Conservation (phyloP, 2,113 vertebrate species). For the Mustelus asterias region DNA sequence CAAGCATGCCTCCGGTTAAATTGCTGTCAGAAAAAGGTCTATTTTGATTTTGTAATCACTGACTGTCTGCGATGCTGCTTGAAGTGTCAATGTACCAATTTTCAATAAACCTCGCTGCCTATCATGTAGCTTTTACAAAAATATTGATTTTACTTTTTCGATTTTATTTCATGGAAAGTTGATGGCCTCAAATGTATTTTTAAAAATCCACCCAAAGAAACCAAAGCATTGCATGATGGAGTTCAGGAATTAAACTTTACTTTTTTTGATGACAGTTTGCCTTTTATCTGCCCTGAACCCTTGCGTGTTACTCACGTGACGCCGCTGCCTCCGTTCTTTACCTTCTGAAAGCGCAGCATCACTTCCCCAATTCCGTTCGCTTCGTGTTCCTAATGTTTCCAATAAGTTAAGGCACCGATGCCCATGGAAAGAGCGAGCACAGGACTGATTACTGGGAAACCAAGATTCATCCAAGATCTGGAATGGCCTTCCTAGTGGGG, state of each 20-base stretch:
- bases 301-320: background rate
- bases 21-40: background rate
- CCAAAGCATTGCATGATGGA: background rate
- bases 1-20: background rate
- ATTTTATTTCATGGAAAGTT: background rate
- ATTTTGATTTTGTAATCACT: background rate
- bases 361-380: background rate
- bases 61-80: background rate
- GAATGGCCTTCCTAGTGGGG: background rate
- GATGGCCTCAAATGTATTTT: background rate
- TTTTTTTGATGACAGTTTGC: background rate
- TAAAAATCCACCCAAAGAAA: background rate
- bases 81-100: background rate
- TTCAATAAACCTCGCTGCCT: background rate
- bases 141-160: background rate
- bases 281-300: background rate
- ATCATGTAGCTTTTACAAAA: background rate
- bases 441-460: background rate
- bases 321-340: background rate
- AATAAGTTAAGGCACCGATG: background rate
- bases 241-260: background rate
- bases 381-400: background rate
- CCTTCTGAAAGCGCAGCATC: background rate
- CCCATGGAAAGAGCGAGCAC: background rate
- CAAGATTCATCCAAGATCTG: background rate